Conservation (phyloP, 2,888 invertebrate genomes). For the Carpatolechia fugitivella region DNA sequence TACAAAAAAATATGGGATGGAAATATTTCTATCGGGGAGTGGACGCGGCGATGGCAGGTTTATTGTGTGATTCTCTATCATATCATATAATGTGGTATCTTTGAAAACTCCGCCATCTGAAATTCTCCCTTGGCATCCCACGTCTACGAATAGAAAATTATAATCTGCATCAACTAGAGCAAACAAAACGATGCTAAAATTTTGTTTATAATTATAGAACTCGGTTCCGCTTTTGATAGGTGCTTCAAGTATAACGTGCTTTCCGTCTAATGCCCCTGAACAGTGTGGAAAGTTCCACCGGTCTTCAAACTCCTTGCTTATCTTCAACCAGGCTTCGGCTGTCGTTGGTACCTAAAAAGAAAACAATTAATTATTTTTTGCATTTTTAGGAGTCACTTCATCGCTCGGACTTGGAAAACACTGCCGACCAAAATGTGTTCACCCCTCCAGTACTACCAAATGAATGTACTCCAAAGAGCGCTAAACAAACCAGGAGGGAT, state of each 20-base stretch:
- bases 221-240: conserved; percentile 6
- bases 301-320: too few relatives aligned
- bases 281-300: not conserved
- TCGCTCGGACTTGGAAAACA: too few relatives aligned
- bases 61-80: not conserved
- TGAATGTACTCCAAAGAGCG: too few relatives aligned
- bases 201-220: conserved; percentile 13
- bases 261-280: conserved; percentile 12
- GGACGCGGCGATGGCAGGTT: not conserved
- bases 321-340: not conserved
- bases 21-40: not conserved
- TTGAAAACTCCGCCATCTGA: conserved; percentile 3
- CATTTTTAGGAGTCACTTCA: not conserved
- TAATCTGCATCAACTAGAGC: conserved; percentile 16
- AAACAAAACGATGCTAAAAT: conserved; percentile 14
- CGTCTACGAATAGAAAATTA: conserved; percentile 8
- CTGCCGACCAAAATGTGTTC: too few relatives aligned
- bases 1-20: conserved; percentile 12
- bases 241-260: conserved; percentile 7
- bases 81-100: not conserved
- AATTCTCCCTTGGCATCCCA: conserved; percentile 14
- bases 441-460: too few relatives aligned
- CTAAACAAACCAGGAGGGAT: too few relatives aligned
- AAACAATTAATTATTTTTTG: too few relatives aligned
- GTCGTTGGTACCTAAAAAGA: not conserved